phyloP scores from a whole-genome alignment of 2,797 vertebrate species.

The Clarias platycephalus region DNA sequence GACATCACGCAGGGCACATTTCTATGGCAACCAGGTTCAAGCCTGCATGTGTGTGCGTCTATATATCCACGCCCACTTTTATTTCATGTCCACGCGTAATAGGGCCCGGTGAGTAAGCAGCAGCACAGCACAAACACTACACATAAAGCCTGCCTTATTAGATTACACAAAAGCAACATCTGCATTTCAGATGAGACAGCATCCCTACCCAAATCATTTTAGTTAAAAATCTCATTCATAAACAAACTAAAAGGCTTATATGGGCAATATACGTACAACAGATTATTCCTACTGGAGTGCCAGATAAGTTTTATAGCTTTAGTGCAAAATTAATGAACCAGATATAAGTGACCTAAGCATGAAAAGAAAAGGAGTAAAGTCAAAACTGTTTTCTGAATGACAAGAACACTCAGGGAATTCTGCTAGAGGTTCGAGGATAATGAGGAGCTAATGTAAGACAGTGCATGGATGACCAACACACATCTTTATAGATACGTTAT shows the following conservation, averaged over 20 bases:
- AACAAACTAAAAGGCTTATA: not conserved
- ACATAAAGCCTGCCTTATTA: constrained; percentile 43
- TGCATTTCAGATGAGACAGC: constrained; percentile 25
- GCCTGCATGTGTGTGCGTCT: not conserved
- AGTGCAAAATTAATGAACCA: not conserved
- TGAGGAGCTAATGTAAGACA: not conserved
- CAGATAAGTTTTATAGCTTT: too few relatives aligned
- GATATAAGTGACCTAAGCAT: not conserved
- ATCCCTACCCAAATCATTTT: not conserved
- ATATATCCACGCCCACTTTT: constrained; percentile 9
- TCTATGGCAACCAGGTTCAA: constrained; percentile 49
- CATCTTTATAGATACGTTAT: not conserved
- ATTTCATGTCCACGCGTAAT: constrained; percentile 39
- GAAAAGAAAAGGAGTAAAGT: not conserved
- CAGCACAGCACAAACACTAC: constrained; percentile 19
- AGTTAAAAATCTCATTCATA: not conserved
- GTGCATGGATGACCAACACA: not conserved
- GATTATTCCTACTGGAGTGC: not conserved
- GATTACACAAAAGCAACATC: constrained; percentile 41
- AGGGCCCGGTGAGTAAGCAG: constrained; percentile 27
- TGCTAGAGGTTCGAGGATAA: not conserved
- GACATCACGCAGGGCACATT: constrained; percentile 48
- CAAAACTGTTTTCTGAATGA: not conserved
- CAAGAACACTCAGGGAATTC: not conserved
- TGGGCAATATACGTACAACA: not conserved